Conservation (phyloP, 92 coral and sea anemone species). For the Zoanthus gigantus region DNA sequence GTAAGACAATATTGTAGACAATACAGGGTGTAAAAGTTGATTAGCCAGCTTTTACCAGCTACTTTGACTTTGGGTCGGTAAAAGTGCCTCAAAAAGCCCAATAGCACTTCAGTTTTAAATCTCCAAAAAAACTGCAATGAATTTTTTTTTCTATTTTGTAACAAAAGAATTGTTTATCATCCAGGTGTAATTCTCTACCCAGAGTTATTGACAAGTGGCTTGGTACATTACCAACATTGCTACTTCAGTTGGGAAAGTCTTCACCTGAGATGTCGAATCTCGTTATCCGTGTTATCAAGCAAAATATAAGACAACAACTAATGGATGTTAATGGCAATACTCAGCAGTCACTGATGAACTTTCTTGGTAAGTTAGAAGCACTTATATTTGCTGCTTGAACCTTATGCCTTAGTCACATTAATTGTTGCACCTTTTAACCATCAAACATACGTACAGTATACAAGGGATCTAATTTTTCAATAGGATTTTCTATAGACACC, state of each 20-base stretch:
- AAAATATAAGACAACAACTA: constrained; percentile 53
- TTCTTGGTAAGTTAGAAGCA: constrained; percentile 42
- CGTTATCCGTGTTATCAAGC: constrained; percentile 62
- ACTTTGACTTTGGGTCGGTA: too few relatives aligned
- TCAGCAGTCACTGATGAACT: constrained; percentile 46
- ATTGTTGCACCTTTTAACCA: too few relatives aligned
- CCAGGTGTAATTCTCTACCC: constrained; percentile 28
- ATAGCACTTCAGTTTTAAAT: neutral
- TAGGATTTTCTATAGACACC: too few relatives aligned
- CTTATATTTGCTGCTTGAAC: too few relatives aligned
- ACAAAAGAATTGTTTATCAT: neutral
- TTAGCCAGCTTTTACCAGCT: neutral
- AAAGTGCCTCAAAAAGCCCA: too few relatives aligned
- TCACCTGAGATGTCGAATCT: constrained; percentile 63
- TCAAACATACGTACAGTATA: too few relatives aligned
- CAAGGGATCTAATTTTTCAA: too few relatives aligned
- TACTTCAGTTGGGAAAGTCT: constrained; percentile 63
- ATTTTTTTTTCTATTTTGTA: neutral
- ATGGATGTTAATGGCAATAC: neutral
- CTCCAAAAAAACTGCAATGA: neutral
- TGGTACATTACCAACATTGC: constrained; percentile 62
- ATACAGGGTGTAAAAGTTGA: too few relatives aligned
- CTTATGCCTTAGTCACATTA: too few relatives aligned
- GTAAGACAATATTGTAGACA: neutral
- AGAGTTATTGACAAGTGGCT: constrained; percentile 65